Evolutionary conservation across 2,888 invertebrate species (phyloP), one percentile per base, ranked within the genome.

Genomic region (Sinhomidia bicolor): DNA sequence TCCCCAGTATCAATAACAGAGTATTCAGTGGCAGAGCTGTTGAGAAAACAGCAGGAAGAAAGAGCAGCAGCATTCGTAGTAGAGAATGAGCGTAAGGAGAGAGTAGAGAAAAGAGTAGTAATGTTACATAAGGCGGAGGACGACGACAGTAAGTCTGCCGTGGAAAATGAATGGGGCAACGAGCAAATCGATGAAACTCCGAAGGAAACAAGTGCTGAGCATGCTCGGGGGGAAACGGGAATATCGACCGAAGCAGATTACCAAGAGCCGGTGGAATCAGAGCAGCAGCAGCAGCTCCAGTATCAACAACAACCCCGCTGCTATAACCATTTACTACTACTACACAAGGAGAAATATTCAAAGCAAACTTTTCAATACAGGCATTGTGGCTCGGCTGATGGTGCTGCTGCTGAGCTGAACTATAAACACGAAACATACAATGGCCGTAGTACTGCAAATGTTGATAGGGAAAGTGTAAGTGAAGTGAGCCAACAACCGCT

Each of bases 221-320:
- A 90, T 91, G 92, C 90, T 90, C 92, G 90, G 89, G 88, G 91
- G 91, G 91, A 90, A 92, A 91, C 90, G 65, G 91, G 91, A 90
- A 91, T 92, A 92, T 92, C 92, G 92, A 92, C 91, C 92, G 85
- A 90, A 83, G 51, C 68, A 88, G 87, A 90, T 90, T 88, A 90
- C 89, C 85, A 82, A 85, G 81, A 85, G 85, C 85, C 85, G 89
- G 85, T 85, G 85, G 78, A 81, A 82, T 60, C 65, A 81, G 76
- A 85, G 85, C 80, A 85, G 84, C 68, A 71, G 65, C 79, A 88
- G 80, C 74, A 78, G 74, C 17, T 17, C 71, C 71, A 76, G 54
- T 76, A 76, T 76, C 76, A 80, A 47, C 68, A 79, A 71, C 79
- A 88, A 71, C 65, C 26, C 65, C 82, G 82, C 29, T 82, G 47